A percentile compares a stretch with the other conserved stretches of the same genome.
These are phyloP conservation scores for Holothuria leucospilota DNA, from an alignment of 53 echinoderm and acorn worm genomes.

Conservation along the genomic window DNA sequence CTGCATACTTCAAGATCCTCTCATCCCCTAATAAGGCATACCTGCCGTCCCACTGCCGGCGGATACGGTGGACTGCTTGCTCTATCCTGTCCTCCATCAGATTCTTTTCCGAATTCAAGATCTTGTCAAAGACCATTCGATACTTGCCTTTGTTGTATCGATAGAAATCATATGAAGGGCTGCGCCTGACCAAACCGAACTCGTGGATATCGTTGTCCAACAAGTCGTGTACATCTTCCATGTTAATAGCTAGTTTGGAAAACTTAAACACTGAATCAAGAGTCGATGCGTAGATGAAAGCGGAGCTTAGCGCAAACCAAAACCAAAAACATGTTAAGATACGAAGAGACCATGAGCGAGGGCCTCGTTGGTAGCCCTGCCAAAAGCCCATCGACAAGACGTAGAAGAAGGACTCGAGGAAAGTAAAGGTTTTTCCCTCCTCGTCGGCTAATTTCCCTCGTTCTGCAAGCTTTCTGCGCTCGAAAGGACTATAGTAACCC, in stretches of 20 bases:
- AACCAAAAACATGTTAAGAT: slow-evolving; percentile 80
- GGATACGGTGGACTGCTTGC: slow-evolving; percentile 70
- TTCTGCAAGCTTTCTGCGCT: slow-evolving; percentile 58
- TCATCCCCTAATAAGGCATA: slow-evolving; percentile 85
- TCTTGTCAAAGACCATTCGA: slow-evolving; percentile 68
- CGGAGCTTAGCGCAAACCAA: slow-evolving; percentile 68
- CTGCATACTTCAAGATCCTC: slow-evolving; percentile 77
- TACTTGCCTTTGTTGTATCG: slow-evolving; percentile 60
- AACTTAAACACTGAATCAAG: slow-evolving; percentile 67
- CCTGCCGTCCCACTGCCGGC: slow-evolving; percentile 79
- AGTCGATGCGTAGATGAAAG: slow-evolving; percentile 75
- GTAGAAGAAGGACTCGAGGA: slow-evolving; percentile 68
- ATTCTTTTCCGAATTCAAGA: slow-evolving; percentile 63
- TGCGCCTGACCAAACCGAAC: slow-evolving; percentile 77
- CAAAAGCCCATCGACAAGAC: slow-evolving; percentile 61
- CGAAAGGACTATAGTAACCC: slow-evolving; percentile 72
- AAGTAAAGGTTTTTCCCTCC: slow-evolving; percentile 61
- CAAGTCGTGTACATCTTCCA: slow-evolving; percentile 68
- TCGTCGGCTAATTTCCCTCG: slow-evolving; percentile 65
- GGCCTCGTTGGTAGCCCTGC: slow-evolving; percentile 70
- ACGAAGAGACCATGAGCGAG: slow-evolving; percentile 69
- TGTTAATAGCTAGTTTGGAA: slow-evolving; percentile 58
- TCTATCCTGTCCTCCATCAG: slow-evolving; percentile 78
- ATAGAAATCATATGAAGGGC: slow-evolving; percentile 84
- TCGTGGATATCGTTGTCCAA: slow-evolving; percentile 73